A percentile compares a stretch with the other conserved stretches of the same genome.
Conservation (phyloP, 2,797 vertebrate genomes). For the Phylloscopus collybita region DNA sequence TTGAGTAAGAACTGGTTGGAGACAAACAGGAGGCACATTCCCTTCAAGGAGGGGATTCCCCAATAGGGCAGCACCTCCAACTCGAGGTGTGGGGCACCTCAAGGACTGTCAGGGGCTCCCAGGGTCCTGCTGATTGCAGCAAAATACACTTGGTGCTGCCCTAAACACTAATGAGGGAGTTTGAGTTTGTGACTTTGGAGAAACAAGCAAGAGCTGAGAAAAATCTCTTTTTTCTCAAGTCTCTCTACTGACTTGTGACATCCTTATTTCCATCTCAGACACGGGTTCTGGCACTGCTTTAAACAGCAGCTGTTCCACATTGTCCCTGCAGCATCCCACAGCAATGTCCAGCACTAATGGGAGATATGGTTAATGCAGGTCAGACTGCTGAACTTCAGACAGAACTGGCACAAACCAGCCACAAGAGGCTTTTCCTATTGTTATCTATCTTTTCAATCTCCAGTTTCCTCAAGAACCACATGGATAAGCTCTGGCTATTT, state of each 20-base stretch:
- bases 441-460: background rate
- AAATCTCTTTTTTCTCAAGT: background rate
- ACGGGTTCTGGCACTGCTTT: fast-evolving
- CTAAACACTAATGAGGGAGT: background rate
- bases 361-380: background rate
- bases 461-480: background rate
- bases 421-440: background rate
- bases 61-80: background rate
- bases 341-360: fast-evolving
- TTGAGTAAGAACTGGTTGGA: background rate
- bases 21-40: fast-evolving
- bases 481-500: background rate
- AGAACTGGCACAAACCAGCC: background rate
- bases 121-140: background rate
- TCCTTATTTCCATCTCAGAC: background rate
- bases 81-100: fast-evolving
- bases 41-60: background rate
- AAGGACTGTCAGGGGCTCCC: background rate
- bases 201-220: background rate
- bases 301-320: fast-evolving
- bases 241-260: too few relatives aligned
- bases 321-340: background rate
- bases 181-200: background rate
- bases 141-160: background rate
- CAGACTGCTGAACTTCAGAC: background rate